Percentiles rank a stretch among this genome's conserved stretches.
Evolutionary conservation across 2,797 vertebrate species (phyloP).

Genomic region (Cryptoprocta ferox): DNA sequence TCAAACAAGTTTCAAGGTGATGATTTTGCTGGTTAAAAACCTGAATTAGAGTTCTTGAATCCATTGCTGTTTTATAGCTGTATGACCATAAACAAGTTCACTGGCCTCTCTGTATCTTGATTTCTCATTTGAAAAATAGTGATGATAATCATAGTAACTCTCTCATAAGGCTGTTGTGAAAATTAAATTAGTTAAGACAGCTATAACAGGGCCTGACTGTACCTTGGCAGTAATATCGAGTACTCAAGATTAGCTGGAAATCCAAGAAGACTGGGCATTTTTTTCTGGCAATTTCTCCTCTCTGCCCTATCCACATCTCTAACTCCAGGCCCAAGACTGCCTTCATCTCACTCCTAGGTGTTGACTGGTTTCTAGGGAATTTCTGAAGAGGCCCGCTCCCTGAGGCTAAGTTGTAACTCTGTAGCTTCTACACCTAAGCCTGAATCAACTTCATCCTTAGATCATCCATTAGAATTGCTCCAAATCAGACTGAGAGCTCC

Average conservation of each 20-base stretch:
- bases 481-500: background rate
- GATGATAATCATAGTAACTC: background rate
- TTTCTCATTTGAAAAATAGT: conserved; percentile 6
- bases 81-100: background rate
- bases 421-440: background rate
- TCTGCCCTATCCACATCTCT: background rate
- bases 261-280: background rate
- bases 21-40: background rate
- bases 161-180: background rate
- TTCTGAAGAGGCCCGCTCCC: background rate
- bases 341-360: background rate
- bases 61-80: background rate
- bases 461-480: background rate
- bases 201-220: background rate
- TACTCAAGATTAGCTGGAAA: background rate
- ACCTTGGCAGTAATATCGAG: background rate
- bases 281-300: background rate
- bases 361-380: background rate
- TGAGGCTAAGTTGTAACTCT: background rate
- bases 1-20: background rate
- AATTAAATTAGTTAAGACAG: background rate
- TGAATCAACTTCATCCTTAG: background rate
- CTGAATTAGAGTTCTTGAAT: background rate
- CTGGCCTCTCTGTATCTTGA: background rate
- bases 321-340: background rate